Evolutionary conservation across 2,113 vertebrate species (phyloP).

Genomic region (Xiphorhynchus elegans): DNA sequence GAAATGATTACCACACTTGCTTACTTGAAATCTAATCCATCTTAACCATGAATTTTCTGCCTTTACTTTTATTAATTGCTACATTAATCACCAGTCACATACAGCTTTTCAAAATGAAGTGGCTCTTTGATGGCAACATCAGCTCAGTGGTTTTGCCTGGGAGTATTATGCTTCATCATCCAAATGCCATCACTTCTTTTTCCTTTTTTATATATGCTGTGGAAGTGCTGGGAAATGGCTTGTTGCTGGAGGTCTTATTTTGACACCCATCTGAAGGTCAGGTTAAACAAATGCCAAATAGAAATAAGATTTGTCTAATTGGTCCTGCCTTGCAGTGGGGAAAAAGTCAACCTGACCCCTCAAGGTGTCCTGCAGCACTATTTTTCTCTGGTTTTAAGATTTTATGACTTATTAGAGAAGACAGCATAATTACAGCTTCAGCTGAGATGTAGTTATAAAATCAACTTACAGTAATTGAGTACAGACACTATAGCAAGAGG

Average conservation of each 20-base stretch:
- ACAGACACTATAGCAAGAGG: conserved; percentile 10
- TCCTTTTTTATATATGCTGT: background rate
- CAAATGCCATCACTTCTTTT: background rate
- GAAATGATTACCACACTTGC: background rate
- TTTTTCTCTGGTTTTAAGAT: background rate
- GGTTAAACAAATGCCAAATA: conserved; percentile 39
- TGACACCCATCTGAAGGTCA: conserved; percentile 24
- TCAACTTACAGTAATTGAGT: conserved; percentile 16
- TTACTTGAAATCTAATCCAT: background rate
- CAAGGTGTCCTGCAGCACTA: conserved; percentile 22
- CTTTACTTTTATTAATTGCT: background rate
- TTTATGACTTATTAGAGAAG: conserved; percentile 40
- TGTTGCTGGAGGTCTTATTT: conserved; percentile 17
- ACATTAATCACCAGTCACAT: background rate
- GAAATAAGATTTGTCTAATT: conserved; percentile 16
- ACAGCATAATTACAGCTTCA: conserved; percentile 2
- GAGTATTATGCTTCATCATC: background rate
- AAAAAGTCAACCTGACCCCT: background rate
- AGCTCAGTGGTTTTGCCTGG: background rate
- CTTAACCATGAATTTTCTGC: background rate
- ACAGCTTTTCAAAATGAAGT: background rate
- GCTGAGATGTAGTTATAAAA: conserved; percentile 39
- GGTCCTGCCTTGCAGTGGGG: background rate
- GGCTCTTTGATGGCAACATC: background rate
- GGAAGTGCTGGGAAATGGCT: background rate